Base-by-base conservation (phyloP, 2,113 vertebrate species). In the Taurulus bubalis region DNA sequence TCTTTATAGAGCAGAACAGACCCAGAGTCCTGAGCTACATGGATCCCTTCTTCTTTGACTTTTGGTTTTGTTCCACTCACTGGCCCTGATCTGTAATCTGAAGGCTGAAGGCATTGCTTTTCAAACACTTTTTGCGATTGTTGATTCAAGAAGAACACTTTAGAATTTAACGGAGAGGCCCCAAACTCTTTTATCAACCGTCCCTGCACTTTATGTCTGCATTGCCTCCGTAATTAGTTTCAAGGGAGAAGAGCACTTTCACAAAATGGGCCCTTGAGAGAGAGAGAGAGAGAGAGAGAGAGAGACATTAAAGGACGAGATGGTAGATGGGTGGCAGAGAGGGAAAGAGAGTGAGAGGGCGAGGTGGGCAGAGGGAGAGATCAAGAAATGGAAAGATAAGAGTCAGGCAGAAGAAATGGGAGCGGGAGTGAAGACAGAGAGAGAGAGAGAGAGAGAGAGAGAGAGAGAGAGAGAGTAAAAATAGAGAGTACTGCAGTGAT, bases 401-500 rank as follows among this genome's bases (percentile, higher is more conserved):
- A 69, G 60, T 30, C 20, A n/a, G 42, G 32, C 45, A 63, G 30
- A 71, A 59, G 56, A 67, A 60, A 55, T 18, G 53, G 58, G 77
- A 64, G 69, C 56, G 6, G 51, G 30, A 51, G 11, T 75, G 45
- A 58, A 51, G 84, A 85, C 58, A 1, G 66, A 64, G 34, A 69
- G 66, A 85, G 68, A 2, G 65, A 64, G 73, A 72, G 84, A 83
- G 68, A 1, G 65, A 63, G 73, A 75, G 82, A 83, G 68, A 2
- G 65, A 63, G 32, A 67, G 68, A 71, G 47, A 26, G 64, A 76
- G 60, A 42, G 28, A 68, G 80, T 91, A 93, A 91, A 94, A 93
- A 92, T 93, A 93, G 90, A 88, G 86, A 36, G 68, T 20, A 30
- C 77, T 68, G 85, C 87, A 89, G 88, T 80, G 72, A 89, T 85